Percentiles rank a stretch among this genome's conserved stretches.
Evolutionary conservation across 2,797 vertebrate genomes (phyloP).

Genomic region (Carcharodon carcharias): DNA sequence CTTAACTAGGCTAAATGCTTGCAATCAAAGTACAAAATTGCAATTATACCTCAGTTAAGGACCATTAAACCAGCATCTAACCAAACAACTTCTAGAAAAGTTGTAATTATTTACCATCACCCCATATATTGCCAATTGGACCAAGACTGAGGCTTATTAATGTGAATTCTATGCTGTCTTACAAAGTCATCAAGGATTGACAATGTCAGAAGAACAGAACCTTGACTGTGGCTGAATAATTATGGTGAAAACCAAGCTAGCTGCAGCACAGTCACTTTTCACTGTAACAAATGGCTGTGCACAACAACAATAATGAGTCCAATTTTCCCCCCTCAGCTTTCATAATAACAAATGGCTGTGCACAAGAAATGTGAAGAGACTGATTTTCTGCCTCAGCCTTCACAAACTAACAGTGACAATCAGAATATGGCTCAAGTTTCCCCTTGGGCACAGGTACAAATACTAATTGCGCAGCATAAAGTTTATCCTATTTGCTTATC

Average conservation of each 20-base stretch:
- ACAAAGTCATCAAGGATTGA: background rate
- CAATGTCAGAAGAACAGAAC: background rate
- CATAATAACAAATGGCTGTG: background rate
- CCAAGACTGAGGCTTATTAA: background rate
- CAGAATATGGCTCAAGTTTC: background rate
- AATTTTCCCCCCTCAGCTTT: background rate
- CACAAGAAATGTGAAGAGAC: background rate
- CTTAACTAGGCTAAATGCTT: background rate
- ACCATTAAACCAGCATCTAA: background rate
- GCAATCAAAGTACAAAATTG: background rate
- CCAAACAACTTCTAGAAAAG: background rate
- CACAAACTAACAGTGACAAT: background rate
- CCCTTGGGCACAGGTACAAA: background rate
- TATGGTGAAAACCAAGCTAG: background rate
- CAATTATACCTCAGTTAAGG: background rate
- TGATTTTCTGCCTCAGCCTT: background rate
- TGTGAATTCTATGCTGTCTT: background rate
- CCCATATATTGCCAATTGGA: no score
- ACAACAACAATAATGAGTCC: background rate
- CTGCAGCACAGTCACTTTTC: background rate
- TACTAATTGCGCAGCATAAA: background rate
- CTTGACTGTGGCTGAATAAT: background rate
- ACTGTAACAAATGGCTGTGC: background rate
- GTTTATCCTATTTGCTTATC: background rate
- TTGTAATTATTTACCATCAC: background rate